phyloP scores from a whole-genome alignment of 2,797 vertebrate genomes.

The Vespertilio murinus region DNA sequence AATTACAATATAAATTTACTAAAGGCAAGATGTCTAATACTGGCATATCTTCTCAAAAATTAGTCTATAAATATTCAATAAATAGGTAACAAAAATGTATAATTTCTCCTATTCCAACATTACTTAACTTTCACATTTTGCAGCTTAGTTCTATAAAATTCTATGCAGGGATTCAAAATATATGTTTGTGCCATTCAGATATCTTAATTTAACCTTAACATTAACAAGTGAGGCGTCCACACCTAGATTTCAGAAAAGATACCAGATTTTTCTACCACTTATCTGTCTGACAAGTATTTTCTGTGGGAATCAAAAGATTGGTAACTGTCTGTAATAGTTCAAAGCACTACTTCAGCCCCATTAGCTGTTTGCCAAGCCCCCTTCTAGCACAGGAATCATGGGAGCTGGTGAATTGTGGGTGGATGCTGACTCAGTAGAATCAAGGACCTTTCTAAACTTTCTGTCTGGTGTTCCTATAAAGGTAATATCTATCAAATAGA shows the following conservation, averaged over 20 bases:
- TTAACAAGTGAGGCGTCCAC: constrained; percentile 11
- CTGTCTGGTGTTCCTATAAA: neutral
- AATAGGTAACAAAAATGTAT: neutral
- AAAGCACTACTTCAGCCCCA: neutral
- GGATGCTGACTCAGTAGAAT: neutral
- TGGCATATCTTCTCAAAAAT: neutral
- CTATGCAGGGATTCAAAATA: constrained; percentile 3
- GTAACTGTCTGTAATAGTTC: neutral
- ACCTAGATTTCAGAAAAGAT: neutral
- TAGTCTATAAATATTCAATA: constrained; percentile 3
- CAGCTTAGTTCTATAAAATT: neutral
- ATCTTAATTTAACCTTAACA: constrained; percentile 41
- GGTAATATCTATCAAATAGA: neutral
- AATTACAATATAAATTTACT: constrained; percentile 10
- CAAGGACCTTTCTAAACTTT: neutral
- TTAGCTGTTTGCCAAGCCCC: no score
- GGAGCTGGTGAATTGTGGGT: neutral
- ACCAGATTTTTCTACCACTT: neutral
- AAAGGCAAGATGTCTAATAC: neutral
- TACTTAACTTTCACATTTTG: neutral
- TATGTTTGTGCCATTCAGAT: neutral
- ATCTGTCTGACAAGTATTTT: constrained; percentile 1
- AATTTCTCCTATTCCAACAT: neutral
- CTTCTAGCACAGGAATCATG: neutral
- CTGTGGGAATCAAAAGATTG: neutral